A percentile compares a stretch with the other conserved stretches of the same genome.
These are phyloP conservation scores for Synodontis membranacea DNA, from an alignment of 2,113 vertebrate genomes.

Conservation along the genomic window DNA sequence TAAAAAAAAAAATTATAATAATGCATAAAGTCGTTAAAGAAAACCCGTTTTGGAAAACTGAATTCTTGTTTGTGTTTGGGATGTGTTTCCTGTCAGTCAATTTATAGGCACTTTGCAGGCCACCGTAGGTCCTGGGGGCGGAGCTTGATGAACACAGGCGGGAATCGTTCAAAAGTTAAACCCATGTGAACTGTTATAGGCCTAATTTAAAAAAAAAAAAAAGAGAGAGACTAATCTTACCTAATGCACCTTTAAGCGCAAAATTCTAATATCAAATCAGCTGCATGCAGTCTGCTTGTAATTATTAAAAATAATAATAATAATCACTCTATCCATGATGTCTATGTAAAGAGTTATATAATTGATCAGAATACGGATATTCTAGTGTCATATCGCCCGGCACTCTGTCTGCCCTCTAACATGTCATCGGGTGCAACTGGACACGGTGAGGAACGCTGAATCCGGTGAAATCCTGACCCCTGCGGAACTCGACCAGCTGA, in stretches of 20 bases:
- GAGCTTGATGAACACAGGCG: neutral
- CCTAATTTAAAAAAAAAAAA: no score
- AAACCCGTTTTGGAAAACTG: neutral
- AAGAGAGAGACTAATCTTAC: no score
- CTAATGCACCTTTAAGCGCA: neutral
- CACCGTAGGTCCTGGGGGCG: neutral
- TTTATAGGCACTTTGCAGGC: neutral
- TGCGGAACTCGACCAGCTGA: slow-evolving; percentile 41
- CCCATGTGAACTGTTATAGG: neutral
- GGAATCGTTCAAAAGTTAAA: neutral
- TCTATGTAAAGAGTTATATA: neutral
- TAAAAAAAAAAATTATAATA: neutral
- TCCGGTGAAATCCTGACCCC: slow-evolving; percentile 28
- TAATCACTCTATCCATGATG: neutral
- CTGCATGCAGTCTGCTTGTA: neutral
- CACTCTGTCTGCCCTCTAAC: neutral
- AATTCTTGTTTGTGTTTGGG: neutral
- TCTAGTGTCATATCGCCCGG: neutral
- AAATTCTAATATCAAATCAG: neutral
- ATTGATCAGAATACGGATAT: neutral
- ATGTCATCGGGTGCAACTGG: slow-evolving; percentile 24
- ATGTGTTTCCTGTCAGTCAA: neutral
- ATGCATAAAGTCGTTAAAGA: neutral
- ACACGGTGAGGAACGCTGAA: slow-evolving; percentile 30
- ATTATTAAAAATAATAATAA: neutral